Evolutionary conservation across 2,797 vertebrate species (phyloP).

Genomic region (Sebastiscus tertius): DNA sequence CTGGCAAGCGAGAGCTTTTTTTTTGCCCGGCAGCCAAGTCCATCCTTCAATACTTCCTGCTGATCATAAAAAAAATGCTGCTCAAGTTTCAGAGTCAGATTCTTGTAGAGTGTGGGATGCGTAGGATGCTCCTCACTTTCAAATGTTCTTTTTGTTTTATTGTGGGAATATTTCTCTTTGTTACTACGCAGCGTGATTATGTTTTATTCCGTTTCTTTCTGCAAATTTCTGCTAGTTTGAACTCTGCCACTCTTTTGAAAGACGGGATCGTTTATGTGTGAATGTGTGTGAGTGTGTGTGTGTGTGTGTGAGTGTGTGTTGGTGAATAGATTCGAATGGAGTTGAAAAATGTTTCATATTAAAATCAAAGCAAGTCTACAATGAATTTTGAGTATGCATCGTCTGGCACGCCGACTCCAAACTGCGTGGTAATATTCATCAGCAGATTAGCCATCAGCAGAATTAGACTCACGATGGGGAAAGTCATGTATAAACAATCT

Average conservation of each 20-base stretch:
- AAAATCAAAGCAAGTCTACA: not conserved
- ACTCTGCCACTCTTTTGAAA: not conserved
- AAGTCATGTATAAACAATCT: conserved; percentile 11
- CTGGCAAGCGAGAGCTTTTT: not conserved
- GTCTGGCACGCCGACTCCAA: not conserved
- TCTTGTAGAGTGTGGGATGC: not conserved
- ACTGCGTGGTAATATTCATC: conserved; percentile 15
- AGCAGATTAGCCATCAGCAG: conserved; percentile 14
- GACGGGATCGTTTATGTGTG: not conserved
- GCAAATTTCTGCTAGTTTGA: not conserved
- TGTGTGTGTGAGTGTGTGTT: not conserved
- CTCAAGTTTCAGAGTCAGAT: conserved; percentile 20
- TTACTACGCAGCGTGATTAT: not conserved
- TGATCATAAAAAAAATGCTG: conserved; percentile 16
- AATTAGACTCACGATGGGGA: not conserved
- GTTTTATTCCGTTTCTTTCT: conserved; percentile 30
- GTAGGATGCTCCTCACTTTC: conserved; percentile 2
- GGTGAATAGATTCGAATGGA: not conserved
- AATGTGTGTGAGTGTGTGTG: not conserved
- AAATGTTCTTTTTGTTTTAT: conserved; percentile 24
- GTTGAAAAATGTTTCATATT: not conserved
- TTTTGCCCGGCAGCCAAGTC: not conserved
- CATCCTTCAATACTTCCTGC: conserved; percentile 6
- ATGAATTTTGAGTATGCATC: not conserved
- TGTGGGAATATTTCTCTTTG: conserved; percentile 29